phyloP scores from a whole-genome alignment of 2,797 vertebrate species.

The Galaxias olidus region DNA sequence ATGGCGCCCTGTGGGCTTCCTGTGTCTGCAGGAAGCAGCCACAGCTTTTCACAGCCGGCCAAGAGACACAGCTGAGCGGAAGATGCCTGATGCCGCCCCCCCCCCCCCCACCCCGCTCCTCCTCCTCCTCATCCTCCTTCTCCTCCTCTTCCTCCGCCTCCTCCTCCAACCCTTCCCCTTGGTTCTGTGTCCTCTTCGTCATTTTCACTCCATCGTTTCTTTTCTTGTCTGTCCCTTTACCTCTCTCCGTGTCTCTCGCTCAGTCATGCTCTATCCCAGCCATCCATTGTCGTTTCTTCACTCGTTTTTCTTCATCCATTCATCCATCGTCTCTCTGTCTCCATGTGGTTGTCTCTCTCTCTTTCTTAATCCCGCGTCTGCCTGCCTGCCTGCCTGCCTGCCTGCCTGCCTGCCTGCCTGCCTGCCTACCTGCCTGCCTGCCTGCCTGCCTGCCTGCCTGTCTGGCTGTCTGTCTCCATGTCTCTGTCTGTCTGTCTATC shows the following conservation, averaged over 20 bases:
- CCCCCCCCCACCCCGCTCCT: background rate
- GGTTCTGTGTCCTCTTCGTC: background rate
- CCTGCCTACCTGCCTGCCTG: no score
- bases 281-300: background rate
- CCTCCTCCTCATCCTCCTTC: background rate
- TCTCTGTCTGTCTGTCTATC: no score
- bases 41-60: conserved; percentile 12
- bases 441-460: no score
- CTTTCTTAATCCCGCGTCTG: no score
- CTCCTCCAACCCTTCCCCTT: background rate
- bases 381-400: background rate
- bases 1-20: conserved; percentile 13
- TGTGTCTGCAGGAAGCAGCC: conserved; percentile 9
- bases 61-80: conserved; percentile 13
- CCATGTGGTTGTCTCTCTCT: background rate
- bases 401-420: no score
- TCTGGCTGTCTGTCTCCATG: no score
- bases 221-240: background rate
- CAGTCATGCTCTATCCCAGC: background rate
- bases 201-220: background rate
- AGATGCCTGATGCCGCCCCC: background rate
- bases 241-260: background rate
- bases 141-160: background rate
- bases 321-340: conserved; percentile 1
- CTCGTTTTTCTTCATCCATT: background rate